Evolutionary conservation across 1,140 invertebrate genomes (phyloP).

Genomic region (Procambarus clarkii): DNA sequence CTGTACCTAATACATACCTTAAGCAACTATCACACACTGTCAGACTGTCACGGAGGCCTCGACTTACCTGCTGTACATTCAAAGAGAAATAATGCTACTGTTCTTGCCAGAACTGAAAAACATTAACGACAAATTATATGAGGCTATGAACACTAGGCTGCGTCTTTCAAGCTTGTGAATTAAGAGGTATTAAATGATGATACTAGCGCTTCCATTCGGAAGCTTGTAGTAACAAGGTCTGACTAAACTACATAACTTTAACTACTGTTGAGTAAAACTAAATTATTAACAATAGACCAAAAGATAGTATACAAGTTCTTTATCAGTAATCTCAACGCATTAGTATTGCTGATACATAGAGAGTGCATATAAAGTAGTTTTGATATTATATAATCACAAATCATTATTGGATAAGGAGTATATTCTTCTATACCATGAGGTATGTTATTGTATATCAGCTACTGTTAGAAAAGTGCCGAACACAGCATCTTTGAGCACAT

Average conservation of each 20-base stretch:
- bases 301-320: conserved; percentile 42
- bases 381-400: conserved; percentile 65
- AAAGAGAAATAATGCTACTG: neutral
- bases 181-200: neutral
- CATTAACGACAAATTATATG: conserved; percentile 15
- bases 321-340: conserved; percentile 36
- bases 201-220: neutral
- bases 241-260: conserved; percentile 43
- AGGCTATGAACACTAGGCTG: neutral
- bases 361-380: conserved; percentile 62
- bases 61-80: neutral
- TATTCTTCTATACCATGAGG: conserved; percentile 56
- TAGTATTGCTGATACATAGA: conserved; percentile 54
- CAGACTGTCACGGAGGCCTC: conserved; percentile 17
- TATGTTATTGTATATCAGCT: conserved; percentile 60
- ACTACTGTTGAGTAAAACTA: conserved; percentile 38
- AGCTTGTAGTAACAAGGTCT: conserved; percentile 26
- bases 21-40: conserved; percentile 19
- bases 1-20: conserved; percentile 19
- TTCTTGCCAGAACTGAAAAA: neutral
- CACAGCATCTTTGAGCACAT: conserved; percentile 66
- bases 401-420: conserved; percentile 42
- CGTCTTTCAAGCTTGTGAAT: neutral
- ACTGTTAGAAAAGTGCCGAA: conserved; percentile 66
- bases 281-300: conserved; percentile 41